phyloP scores from a whole-genome alignment of 1,140 invertebrate species.

The Neodiprion virginianus region DNA sequence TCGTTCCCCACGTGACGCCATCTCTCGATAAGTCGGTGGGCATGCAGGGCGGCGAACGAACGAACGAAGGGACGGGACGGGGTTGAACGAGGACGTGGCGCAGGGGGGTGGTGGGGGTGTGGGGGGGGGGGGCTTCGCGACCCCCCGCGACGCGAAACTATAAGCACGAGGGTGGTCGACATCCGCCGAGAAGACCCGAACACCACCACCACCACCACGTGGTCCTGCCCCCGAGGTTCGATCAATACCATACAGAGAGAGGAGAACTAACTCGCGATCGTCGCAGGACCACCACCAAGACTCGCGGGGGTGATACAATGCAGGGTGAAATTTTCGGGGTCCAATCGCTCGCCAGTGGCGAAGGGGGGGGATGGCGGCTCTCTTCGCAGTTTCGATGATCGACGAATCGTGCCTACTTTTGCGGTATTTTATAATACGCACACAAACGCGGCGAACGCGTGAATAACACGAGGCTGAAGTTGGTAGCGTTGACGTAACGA shows the following conservation, averaged over 20 bases:
- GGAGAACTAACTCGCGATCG: not conserved
- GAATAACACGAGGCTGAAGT: too few species aligned
- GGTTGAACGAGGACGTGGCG: too few species aligned
- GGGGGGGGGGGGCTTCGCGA: too few species aligned
- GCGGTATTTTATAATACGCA: not conserved
- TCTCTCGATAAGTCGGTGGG: slow-evolving; percentile 23
- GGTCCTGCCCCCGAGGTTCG: not conserved
- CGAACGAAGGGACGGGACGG: too few species aligned
- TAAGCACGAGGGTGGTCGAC: too few species aligned
- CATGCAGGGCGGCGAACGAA: not conserved
- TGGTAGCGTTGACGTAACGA: too few species aligned
- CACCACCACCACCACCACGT: too few species aligned
- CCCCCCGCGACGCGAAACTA: too few species aligned
- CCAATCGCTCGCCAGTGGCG: too few species aligned
- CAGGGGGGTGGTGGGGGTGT: too few species aligned
- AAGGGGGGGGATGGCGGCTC: not conserved
- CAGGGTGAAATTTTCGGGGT: not conserved
- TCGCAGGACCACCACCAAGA: not conserved
- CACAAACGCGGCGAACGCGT: not conserved
- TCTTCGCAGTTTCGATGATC: not conserved
- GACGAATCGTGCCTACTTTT: not conserved
- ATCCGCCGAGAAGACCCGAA: too few species aligned
- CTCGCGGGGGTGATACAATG: not conserved
- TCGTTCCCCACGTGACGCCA: not conserved
- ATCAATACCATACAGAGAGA: not conserved